Base-by-base conservation (phyloP, 2,888 invertebrate species). In the Yponomeuta sedellus region DNA sequence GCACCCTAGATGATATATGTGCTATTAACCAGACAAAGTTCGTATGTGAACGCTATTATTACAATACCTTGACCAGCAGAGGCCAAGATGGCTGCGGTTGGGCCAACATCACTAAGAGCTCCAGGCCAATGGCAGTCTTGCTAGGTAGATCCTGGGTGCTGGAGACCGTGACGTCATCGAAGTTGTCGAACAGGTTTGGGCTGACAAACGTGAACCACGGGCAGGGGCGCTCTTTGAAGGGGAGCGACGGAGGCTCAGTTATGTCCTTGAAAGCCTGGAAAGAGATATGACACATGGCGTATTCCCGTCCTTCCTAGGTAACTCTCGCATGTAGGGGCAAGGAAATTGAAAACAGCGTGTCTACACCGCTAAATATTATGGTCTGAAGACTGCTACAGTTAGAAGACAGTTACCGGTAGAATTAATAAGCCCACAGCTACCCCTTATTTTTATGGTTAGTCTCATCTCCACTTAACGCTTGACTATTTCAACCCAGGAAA, bases 81-180 rank as follows among this genome's bases (percentile, higher is more conserved):
- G 94, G 86, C 96, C 96, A 96, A 65, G 94, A 94, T 0, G 96
- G 94, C 75, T 96, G 96, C 0, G 96, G 96, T 73, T 96, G 96
- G 0, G 94, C 93, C 66, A 95, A 78, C 56, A 96, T 76, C 0
- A 96, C 95, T 63, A 93, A 92, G 39, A 96, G 77, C 72, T 96
- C 96, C 67, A 96, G 78, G 0, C 94, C 93, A 12, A 96, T 90
- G 2, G 94, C 94, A 2, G 93, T 93, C 69, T 92, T 92, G 11
- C 92, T 85, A 0, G 92, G 83, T 8, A 95, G 78, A 66, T 93
- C 93, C 8, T 80, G 79, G 0, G 92, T 84, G 28, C 81, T 84
- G 56, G 79, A 82, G 1, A 83, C 77, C 0, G 79, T 79, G 39
- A 78, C 74, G 67, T 86, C 86, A 52, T 82, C 81, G 1, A 88